Conservation (phyloP, 2,797 vertebrate genomes). For the Poeciliopsis presidionis region DNA sequence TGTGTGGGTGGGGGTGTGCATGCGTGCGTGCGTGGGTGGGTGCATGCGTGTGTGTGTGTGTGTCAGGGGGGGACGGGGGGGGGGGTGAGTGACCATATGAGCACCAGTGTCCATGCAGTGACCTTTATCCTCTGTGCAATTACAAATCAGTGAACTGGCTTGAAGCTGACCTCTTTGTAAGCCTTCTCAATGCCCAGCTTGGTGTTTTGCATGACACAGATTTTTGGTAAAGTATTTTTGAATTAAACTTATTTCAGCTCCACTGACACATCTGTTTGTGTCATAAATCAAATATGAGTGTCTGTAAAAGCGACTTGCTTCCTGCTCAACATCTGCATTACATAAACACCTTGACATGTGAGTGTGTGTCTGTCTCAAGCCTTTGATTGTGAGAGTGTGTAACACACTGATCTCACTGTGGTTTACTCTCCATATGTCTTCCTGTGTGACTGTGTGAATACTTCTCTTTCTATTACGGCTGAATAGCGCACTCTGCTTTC, state of each 20-base stretch:
- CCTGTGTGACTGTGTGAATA: slow-evolving; percentile 23
- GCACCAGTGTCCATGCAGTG: slow-evolving; percentile 9
- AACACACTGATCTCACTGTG: slow-evolving; percentile 50
- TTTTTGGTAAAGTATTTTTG: background rate
- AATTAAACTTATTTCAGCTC: slow-evolving; percentile 29
- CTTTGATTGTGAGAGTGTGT: slow-evolving; percentile 61
- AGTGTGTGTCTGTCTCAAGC: slow-evolving; percentile 26
- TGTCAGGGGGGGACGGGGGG: too few species aligned
- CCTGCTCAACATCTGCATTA: slow-evolving; percentile 71
- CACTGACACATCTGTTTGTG: slow-evolving; percentile 12
- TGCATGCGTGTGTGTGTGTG: background rate
- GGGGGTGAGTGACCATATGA: background rate
- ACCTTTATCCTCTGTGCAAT: slow-evolving; percentile 34
- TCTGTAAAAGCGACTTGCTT: slow-evolving; percentile 53
- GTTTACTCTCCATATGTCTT: slow-evolving; percentile 66
- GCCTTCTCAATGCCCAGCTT: slow-evolving; percentile 6
- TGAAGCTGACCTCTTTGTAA: slow-evolving; percentile 19
- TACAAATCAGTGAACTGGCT: slow-evolving; percentile 32
- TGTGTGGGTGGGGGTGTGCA: background rate
- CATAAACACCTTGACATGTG: slow-evolving; percentile 72
- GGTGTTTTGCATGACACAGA: background rate
- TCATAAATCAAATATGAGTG: slow-evolving; percentile 66
- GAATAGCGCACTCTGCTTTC: slow-evolving; percentile 18
- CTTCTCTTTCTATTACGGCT: slow-evolving; percentile 15
- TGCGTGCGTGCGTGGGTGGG: background rate